Base-by-base conservation (phyloP, 1,140 invertebrate genomes). In the Chrysopa pallens region DNA sequence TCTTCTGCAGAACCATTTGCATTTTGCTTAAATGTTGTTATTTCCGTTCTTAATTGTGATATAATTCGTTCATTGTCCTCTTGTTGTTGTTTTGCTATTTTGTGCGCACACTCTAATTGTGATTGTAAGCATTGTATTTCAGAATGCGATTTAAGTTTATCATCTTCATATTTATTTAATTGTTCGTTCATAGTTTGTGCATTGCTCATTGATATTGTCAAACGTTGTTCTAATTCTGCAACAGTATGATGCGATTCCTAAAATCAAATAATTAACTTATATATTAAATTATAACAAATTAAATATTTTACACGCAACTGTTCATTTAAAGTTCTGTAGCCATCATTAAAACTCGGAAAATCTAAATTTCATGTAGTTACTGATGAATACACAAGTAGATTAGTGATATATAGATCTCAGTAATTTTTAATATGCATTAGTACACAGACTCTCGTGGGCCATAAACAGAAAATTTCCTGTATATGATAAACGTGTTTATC, bases 171-270 rank as follows among this genome's bases (percentile, higher is more conserved):
- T 11, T 46, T 39, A 28, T 48, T n/a, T 42, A 52, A 44, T 56
- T 59, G 40, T 53, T 64, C 58, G 5, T 41, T 28, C 28, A 57
- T 50, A 36, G 56, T 40, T 31, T 54, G 51, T 42, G 62, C 58
- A 46, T 58, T 58, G 6, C 55, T 57, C 43, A 55, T 57, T 7
- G 62, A 58, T 46, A 49, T 62, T 40, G 67, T 64, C 5, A 70
- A 53, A 42, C 68, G 64, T 38, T 64, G 64, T 46, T 76, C 72
- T 48, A 73, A 52, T 42, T 76, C 69, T 8, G 53, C 55, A 47
- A 61, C 61, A 7, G 57, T 55, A 42, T 64, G 64, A 44, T 63
- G 67, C 4, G 68, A 64, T 45, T 74, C 73, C 67, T 73, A 44
- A 12, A 54, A 48, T 48, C 8, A 23, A 23, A 23, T 5, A 23